Conservation (phyloP, 2,797 vertebrate genomes). For the Silurus lanzhouensis region DNA sequence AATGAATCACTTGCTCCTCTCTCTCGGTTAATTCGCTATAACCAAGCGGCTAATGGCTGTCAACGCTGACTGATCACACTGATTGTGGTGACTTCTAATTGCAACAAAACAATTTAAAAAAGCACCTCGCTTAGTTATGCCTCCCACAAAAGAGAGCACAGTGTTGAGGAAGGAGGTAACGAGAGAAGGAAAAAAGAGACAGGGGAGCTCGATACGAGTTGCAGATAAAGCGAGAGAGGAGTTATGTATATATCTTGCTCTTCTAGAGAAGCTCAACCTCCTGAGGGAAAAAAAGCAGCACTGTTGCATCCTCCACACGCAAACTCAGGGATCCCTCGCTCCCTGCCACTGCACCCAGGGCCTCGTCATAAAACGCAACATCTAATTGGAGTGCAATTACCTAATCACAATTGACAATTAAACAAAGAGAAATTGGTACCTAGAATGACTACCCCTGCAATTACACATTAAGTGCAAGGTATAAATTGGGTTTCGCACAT, state of each 20-base stretch:
- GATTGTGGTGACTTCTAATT: slow-evolving; percentile 96
- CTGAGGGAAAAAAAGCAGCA: slow-evolving; percentile 41
- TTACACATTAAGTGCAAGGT: slow-evolving; percentile 61
- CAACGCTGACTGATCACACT: slow-evolving; percentile 95
- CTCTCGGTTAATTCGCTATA: slow-evolving; percentile 93
- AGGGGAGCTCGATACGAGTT: background rate
- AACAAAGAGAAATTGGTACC: slow-evolving; percentile 61
- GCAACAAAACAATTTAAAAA: slow-evolving; percentile 91
- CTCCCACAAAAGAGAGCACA: slow-evolving; percentile 52
- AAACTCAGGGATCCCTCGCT: slow-evolving; percentile 30
- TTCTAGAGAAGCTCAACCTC: slow-evolving; percentile 37
- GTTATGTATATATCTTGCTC: slow-evolving; percentile 9
- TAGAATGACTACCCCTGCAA: slow-evolving; percentile 60
- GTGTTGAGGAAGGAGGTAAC: slow-evolving; percentile 1
- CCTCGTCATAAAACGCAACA: slow-evolving; percentile 47
- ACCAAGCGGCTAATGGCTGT: slow-evolving; percentile 93
- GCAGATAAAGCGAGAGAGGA: slow-evolving; percentile 47
- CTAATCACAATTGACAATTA: slow-evolving; percentile 65
- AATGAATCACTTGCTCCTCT: slow-evolving; percentile 89
- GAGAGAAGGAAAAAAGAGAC: background rate
- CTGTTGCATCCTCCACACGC: slow-evolving; percentile 37
- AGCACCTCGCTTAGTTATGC: slow-evolving; percentile 85
- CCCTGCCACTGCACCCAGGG: slow-evolving; percentile 39
- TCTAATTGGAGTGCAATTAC: slow-evolving; percentile 62
- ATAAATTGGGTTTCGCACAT: slow-evolving; percentile 59